A percentile compares a stretch with the other conserved stretches of the same genome.
These are phyloP conservation scores for Phaonia tiefii DNA, from an alignment of 2,888 invertebrate genomes.

Conservation along the genomic window DNA sequence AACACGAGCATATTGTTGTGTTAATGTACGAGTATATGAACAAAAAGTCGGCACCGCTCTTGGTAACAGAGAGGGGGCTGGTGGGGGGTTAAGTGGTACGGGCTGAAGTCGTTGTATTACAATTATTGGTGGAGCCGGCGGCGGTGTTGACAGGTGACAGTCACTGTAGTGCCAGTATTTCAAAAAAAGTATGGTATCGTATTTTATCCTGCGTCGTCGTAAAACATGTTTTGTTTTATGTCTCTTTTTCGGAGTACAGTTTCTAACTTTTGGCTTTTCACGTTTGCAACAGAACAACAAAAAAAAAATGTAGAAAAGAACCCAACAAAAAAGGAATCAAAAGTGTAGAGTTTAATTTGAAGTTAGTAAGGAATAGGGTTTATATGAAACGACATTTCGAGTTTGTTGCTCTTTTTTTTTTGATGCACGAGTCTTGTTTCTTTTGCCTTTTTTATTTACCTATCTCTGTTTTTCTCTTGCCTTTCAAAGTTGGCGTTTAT, in stretches of 20 bases:
- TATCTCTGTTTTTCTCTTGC: no score
- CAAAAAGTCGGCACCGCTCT: neutral
- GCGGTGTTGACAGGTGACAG: constrained; percentile 59
- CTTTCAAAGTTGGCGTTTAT: constrained; percentile 3
- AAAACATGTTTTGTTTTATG: constrained; percentile 3
- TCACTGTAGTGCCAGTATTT: constrained; percentile 39
- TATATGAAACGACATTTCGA: constrained; percentile 18
- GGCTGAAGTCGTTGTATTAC: no score
- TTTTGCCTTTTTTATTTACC: constrained; percentile 17
- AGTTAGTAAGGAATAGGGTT: constrained; percentile 12
- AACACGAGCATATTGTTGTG: constrained; percentile 38
- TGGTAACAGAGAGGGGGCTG: no score
- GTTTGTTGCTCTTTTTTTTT: constrained; percentile 30
- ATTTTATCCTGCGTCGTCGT: neutral
- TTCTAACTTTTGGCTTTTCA: constrained; percentile 23
- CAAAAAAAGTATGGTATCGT: neutral
- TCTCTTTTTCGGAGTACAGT: neutral
- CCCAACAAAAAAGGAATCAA: constrained; percentile 14
- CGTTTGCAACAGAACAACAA: no score
- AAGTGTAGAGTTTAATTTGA: constrained; percentile 49
- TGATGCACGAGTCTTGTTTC: neutral
- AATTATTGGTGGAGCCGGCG: no score
- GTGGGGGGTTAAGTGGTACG: neutral
- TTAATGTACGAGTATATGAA: constrained; percentile 20
- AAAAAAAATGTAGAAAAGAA: neutral